Conservation (phyloP, 1,140 invertebrate species). For the Pseudomyrmex sp. region DNA sequence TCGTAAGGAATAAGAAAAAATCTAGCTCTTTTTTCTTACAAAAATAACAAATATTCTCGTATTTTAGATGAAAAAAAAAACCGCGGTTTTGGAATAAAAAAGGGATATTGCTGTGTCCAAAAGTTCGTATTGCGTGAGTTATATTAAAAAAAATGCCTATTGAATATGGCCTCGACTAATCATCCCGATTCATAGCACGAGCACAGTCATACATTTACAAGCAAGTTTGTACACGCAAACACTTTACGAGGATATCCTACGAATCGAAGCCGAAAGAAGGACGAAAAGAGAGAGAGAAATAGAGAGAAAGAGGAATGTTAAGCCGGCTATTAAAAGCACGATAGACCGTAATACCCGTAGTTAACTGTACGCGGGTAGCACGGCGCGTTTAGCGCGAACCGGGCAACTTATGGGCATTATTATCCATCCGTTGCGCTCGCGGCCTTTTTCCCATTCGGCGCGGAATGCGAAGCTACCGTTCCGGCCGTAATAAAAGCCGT, state of each 20-base stretch:
- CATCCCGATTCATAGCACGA: not conserved
- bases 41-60: not conserved
- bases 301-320: conserved; percentile 62
- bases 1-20: not conserved
- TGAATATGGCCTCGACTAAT: not conserved
- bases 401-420: conserved; percentile 71
- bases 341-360: conserved; percentile 74
- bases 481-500: conserved; percentile 67
- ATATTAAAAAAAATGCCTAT: too few species aligned
- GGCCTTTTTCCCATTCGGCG: conserved; percentile 67
- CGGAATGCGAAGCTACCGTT: conserved; percentile 56
- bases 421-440: conserved; percentile 66
- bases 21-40: not conserved
- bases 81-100: not conserved
- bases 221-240: not conserved
- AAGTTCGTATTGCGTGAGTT: too few species aligned
- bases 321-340: conserved; percentile 73
- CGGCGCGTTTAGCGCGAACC: conserved; percentile 68
- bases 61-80: not conserved
- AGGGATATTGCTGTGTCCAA: not conserved
- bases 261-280: conserved; percentile 9
- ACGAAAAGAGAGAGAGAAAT: not conserved
- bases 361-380: conserved; percentile 66
- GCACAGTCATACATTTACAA: not conserved
- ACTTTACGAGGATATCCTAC: not conserved